Percentiles rank a stretch among this genome's conserved stretches.
These are phyloP conservation scores for Phengaris alcon DNA, from an alignment of 2,888 invertebrate species.

Conservation along the genomic window DNA sequence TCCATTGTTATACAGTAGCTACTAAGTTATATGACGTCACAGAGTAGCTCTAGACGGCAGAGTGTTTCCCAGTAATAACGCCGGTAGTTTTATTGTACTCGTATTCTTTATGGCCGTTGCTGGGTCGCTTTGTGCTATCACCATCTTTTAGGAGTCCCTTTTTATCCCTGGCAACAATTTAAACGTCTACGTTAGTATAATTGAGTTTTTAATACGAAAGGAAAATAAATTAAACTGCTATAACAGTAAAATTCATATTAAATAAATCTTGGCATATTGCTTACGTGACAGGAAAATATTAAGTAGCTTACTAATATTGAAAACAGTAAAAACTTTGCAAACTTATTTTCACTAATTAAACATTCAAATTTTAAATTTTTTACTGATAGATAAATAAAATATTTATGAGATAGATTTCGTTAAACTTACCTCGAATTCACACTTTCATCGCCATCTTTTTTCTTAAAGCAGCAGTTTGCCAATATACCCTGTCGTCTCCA, in stretches of 20 bases:
- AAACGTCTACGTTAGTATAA: conserved; percentile 16
- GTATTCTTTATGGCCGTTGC: conserved; percentile 65
- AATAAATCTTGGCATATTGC: too few relatives aligned
- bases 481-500: conserved; percentile 82
- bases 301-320: too few relatives aligned
- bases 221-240: not conserved
- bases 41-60: conserved; percentile 49
- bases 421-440: conserved; percentile 56
- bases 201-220: not conserved
- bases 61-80: conserved; percentile 72
- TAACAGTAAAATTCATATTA: too few relatives aligned
- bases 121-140: conserved; percentile 50
- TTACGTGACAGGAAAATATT: too few relatives aligned
- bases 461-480: conserved; percentile 81
- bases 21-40: conserved; percentile 4
- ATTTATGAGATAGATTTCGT: not conserved
- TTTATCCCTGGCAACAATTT: conserved; percentile 59
- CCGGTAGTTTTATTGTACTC: conserved; percentile 72
- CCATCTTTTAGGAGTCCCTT: conserved; percentile 66
- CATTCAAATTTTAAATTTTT: too few relatives aligned
- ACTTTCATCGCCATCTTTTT: conserved; percentile 82
- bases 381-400: too few relatives aligned
- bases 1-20: conserved; percentile 5
- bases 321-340: too few relatives aligned
- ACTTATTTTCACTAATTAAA: too few relatives aligned